Evolutionary conservation across 2,888 invertebrate species (phyloP).

Genomic region (Coelopa pilipes): DNA sequence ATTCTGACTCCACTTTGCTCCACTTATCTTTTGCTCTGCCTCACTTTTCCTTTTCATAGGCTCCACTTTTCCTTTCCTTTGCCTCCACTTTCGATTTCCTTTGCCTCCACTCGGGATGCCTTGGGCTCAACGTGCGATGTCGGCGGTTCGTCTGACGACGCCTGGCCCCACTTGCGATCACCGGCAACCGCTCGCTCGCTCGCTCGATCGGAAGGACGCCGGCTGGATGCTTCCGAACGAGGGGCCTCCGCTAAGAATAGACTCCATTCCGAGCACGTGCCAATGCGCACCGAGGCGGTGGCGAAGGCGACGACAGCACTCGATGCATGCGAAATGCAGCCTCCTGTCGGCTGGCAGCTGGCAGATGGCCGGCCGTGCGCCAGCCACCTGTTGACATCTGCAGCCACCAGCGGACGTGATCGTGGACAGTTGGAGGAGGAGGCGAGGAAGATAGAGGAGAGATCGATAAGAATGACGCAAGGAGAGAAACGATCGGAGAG

Average conservation of each 20-base stretch:
- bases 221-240: too few relatives aligned
- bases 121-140: too few relatives aligned
- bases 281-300: conserved; percentile 7
- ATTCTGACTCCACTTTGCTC: background rate
- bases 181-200: too few relatives aligned
- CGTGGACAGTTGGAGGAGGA: too few relatives aligned
- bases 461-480: too few relatives aligned
- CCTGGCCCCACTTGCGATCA: too few relatives aligned
- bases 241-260: conserved; percentile 16
- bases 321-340: conserved; percentile 31
- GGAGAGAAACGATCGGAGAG: too few relatives aligned
- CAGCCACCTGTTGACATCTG: conserved; percentile 29
- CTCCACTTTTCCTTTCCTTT: background rate
- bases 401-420: background rate
- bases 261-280: conserved; percentile 38
- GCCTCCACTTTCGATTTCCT: background rate
- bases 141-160: too few relatives aligned
- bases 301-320: conserved; percentile 16
- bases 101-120: too few relatives aligned
- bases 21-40: background rate
- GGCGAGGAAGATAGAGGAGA: too few relatives aligned
- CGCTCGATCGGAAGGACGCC: too few relatives aligned
- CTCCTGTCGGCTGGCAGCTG: background rate
- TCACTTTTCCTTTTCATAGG: too few relatives aligned
- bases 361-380: conserved; percentile 21